phyloP scores from a whole-genome alignment of 2,888 invertebrate genomes.

The Catocala fraxini region DNA sequence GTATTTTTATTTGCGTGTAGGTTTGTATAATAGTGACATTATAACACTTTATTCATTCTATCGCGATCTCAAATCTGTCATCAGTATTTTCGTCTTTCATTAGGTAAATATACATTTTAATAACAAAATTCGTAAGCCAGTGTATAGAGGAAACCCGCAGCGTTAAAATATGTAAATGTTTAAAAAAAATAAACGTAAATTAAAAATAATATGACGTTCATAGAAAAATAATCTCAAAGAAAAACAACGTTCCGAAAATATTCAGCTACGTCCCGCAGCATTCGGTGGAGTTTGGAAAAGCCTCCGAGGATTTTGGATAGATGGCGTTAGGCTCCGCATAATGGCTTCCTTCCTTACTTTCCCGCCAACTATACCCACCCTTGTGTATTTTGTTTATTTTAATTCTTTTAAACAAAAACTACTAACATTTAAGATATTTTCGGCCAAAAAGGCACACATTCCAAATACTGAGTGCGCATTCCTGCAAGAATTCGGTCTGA shows the following conservation, averaged over 20 bases:
- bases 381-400: slow-evolving; percentile 47
- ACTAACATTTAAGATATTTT: slow-evolving; percentile 21
- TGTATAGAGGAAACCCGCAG: background rate
- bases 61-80: slow-evolving; percentile 6
- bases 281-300: slow-evolving; percentile 78
- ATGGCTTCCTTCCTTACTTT: slow-evolving; percentile 66
- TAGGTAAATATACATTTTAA: slow-evolving; percentile 1
- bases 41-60: background rate
- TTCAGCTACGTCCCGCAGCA: slow-evolving; percentile 79
- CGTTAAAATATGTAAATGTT: slow-evolving; percentile 9
- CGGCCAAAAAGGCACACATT: slow-evolving; percentile 33
- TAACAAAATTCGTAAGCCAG: slow-evolving; percentile 2
- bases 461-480: slow-evolving; percentile 36
- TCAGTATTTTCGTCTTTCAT: slow-evolving; percentile 1
- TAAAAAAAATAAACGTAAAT: slow-evolving; percentile 11
- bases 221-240: slow-evolving; percentile 25
- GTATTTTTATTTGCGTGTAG: background rate
- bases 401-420: slow-evolving; percentile 48
- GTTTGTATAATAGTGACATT: slow-evolving; percentile 2
- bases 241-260: slow-evolving; percentile 50
- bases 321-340: slow-evolving; percentile 83
- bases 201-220: slow-evolving; percentile 10
- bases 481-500: slow-evolving; percentile 55
- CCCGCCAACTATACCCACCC: slow-evolving; percentile 51
- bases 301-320: slow-evolving; percentile 85